These are phyloP conservation scores for Anas capensis DNA, from an alignment of 2,797 vertebrate species.

Conservation along the genomic window DNA sequence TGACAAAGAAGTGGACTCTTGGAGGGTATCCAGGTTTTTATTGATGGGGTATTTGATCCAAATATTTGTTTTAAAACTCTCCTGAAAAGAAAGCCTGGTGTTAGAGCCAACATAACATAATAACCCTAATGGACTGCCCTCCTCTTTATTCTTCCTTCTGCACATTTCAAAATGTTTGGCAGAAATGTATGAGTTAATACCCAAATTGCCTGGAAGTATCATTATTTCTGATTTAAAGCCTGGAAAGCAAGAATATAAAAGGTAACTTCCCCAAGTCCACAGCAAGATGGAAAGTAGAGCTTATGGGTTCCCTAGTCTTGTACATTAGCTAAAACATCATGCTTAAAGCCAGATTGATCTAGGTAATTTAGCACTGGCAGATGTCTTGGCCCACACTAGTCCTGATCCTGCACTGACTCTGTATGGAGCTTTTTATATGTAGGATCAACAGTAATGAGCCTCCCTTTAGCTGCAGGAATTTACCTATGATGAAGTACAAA, in stretches of 20 bases:
- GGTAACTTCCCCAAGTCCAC: neutral
- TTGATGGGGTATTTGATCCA: constrained; percentile 19
- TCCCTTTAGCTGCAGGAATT: neutral
- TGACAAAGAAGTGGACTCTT: neutral
- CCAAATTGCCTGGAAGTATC: neutral
- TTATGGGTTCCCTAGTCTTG: neutral
- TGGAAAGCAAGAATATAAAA: neutral
- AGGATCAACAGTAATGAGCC: neutral
- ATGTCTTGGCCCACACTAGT: neutral
- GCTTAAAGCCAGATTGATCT: neutral
- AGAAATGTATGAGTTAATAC: neutral
- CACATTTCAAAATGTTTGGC: neutral
- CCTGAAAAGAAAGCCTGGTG: neutral
- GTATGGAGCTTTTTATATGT: neutral
- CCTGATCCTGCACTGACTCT: neutral
- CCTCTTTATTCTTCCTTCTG: neutral
- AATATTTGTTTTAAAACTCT: constrained; percentile 35
- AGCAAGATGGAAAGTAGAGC: neutral
- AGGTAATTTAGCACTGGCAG: neutral
- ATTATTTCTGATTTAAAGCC: neutral
- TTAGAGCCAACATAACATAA: neutral
- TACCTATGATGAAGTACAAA: neutral
- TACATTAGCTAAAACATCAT: neutral
- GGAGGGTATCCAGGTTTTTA: constrained; percentile 43
- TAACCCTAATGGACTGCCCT: neutral